These are phyloP conservation scores for Cinara cedri DNA, from an alignment of 2,888 invertebrate species.

Conservation along the genomic window DNA sequence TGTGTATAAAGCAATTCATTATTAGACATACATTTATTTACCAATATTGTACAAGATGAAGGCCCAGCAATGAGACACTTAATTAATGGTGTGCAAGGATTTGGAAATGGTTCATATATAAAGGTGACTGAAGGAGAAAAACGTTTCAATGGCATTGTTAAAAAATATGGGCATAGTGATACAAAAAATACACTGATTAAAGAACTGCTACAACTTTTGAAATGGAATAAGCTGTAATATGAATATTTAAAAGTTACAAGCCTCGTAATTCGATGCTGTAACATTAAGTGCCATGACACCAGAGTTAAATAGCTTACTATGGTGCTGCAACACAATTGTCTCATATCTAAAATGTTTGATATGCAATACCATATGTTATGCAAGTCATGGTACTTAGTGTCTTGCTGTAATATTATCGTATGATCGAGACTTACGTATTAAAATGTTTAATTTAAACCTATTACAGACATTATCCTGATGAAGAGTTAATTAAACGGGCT, in stretches of 20 bases:
- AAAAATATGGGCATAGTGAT: slow-evolving; percentile 31
- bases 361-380: no score
- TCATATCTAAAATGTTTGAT: no score
- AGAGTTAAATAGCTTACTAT: no score
- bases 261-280: no score
- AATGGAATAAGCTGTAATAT: slow-evolving; percentile 42
- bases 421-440: no score
- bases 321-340: no score
- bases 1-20: neutral
- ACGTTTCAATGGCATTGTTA: slow-evolving; percentile 40
- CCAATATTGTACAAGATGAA: slow-evolving; percentile 16
- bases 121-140: slow-evolving; percentile 34
- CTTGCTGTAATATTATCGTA: no score
- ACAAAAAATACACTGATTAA: slow-evolving; percentile 19
- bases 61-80: neutral
- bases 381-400: no score
- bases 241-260: neutral
- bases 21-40: slow-evolving; percentile 34
- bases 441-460: slow-evolving; percentile 1
- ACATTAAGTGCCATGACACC: no score
- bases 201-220: slow-evolving; percentile 28
- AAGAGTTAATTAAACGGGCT: slow-evolving; percentile 21
- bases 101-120: slow-evolving; percentile 22
- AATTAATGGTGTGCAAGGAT: slow-evolving; percentile 23
- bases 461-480: slow-evolving; percentile 40